Percentiles rank a stretch among this genome's conserved stretches.
phyloP scores from a whole-genome alignment of 2,797 vertebrate genomes.

The Enteromius anoplus region DNA sequence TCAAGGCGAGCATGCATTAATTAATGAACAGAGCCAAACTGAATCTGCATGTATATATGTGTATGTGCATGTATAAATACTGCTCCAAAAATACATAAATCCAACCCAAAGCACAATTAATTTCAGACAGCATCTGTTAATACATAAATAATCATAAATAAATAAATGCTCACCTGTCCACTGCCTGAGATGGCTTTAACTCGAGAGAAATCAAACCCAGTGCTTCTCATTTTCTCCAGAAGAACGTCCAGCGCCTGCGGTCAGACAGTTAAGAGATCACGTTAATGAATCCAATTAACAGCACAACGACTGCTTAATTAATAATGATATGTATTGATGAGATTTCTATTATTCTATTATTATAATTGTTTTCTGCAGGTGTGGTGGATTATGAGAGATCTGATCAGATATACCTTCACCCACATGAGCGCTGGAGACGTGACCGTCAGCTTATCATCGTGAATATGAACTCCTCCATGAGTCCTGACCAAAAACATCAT shows the following conservation, averaged over 20 bases:
- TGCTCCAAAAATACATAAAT: neutral
- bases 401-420: conserved; percentile 83
- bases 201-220: conserved; percentile 83
- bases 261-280: neutral
- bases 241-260: conserved; percentile 88
- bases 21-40: neutral
- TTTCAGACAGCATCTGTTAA: neutral
- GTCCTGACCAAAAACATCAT: conserved; percentile 77
- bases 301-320: neutral
- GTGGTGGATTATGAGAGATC: neutral
- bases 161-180: conserved; percentile 82
- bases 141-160: neutral
- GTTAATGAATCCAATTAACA: neutral
- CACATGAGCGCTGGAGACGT: conserved; percentile 96
- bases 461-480: conserved; percentile 86
- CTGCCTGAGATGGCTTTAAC: conserved; percentile 89
- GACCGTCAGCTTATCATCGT: conserved; percentile 84
- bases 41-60: neutral
- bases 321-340: neutral
- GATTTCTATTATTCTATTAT: neutral
- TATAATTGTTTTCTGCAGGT: neutral
- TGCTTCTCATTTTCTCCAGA: conserved; percentile 86
- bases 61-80: neutral
- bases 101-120: neutral
- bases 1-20: neutral